Conservation (phyloP, 2,888 invertebrate species). For the Mechanitis mazaeus region DNA sequence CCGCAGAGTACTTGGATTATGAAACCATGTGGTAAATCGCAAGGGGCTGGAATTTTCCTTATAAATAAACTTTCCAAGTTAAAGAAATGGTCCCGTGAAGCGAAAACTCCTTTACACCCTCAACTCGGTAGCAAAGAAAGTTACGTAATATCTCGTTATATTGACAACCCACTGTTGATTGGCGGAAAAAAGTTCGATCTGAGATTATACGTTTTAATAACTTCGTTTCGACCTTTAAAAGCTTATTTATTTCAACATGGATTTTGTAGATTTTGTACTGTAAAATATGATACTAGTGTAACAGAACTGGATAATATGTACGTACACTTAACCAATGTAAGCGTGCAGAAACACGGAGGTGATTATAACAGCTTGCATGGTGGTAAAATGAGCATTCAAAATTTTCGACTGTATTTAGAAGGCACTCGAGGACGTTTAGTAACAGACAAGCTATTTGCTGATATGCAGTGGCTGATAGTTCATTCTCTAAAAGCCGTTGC, state of each 20-base stretch:
- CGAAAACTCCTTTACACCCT: constrained; percentile 81
- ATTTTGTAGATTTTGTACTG: constrained; percentile 97
- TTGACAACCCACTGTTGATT: constrained; percentile 94
- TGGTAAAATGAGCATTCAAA: constrained; percentile 96
- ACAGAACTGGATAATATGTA: constrained; percentile 95
- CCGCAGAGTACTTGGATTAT: constrained; percentile 98
- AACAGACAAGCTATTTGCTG: constrained; percentile 92
- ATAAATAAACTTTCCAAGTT: constrained; percentile 96
- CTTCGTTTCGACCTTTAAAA: constrained; percentile 94
- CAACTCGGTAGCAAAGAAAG: constrained; percentile 86
- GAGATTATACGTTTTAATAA: constrained; percentile 92
- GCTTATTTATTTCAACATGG: constrained; percentile 95
- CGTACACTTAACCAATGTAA: constrained; percentile 95
- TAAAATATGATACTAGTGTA: constrained; percentile 94
- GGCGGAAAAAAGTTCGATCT: constrained; percentile 98
- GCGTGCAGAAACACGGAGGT: constrained; percentile 97
- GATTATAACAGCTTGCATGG: constrained; percentile 97
- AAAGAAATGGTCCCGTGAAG: constrained; percentile 91
- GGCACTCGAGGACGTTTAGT: constrained; percentile 93
- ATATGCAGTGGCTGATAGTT: constrained; percentile 93
- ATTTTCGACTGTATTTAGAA: constrained; percentile 92
- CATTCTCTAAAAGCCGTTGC: constrained; percentile 96
- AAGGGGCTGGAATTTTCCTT: constrained; percentile 94
- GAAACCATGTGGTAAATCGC: constrained; percentile 97
- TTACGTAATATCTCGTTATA: constrained; percentile 97